Evolutionary conservation across 2,888 invertebrate species (phyloP), one percentile per base, ranked within the genome.

Genomic region (Troides oblongomaculatus): DNA sequence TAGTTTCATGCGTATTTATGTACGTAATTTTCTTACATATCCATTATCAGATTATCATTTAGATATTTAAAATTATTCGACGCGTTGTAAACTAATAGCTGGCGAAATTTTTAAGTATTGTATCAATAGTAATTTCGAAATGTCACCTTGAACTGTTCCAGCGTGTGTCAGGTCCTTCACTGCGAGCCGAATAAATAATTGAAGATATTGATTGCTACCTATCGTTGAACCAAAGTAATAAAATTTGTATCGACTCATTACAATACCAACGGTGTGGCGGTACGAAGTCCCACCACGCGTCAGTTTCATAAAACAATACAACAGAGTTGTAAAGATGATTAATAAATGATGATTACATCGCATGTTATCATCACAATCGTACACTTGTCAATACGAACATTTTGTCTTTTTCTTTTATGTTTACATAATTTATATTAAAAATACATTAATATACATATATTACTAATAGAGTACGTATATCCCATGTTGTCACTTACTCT

Each of bases 171-270:
- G 66, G 64, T 70, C 69, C 72, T 77, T 78, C 78, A 77, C 77
- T 77, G 73, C 69, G 75, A 73, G 78, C 69, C 70, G 66, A 76
- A 73, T 74, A 78, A 74, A 77, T 80, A 80, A 81, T 82, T 80
- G 78, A 75, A 68, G 72, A 71, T 78, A 80, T 81, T 78, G 81
- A 79, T 80, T 79, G 67, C 62, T 63, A 72, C 74, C 74, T 71
- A 75, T 75, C 76, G 70, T 73, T 75, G 69, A 75, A 71, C 73
- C 77, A 77, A 77, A 75, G 76, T 67, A 71, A 70, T 74, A 73
- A 76, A 74, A 78, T 75, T 74, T 73, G 71, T 75, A 73, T 75
- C 72, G 72, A 75, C 68, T 70, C 53, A 72, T 71, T 70, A 58
- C 21, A 62, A 61, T 63, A 64, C 23, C 1, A 21, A 68, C 36